Evolutionary conservation across 2,888 invertebrate genomes (phyloP), one percentile per base, ranked within the genome.

Genomic region (Cryptus armator): DNA sequence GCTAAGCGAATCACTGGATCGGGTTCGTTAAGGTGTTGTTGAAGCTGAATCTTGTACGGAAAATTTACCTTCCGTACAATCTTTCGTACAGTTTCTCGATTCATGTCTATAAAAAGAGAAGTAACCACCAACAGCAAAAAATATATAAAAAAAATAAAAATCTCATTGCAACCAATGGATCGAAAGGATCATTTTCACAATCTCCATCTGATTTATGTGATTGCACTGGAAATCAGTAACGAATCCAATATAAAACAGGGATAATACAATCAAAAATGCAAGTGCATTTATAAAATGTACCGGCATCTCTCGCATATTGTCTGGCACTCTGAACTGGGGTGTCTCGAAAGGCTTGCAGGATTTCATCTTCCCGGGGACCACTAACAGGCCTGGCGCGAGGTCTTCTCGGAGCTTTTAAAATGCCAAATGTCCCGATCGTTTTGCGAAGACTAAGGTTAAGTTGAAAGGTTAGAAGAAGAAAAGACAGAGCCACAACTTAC

Each of bases 291-390:
- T 24, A 2, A 24, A 51, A 16, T 16, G 29, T 68, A 48, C 29
- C 48, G 12, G 14, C 3, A 0, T 68, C 48, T 48, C 68, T 46
- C 10, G 68, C 46, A 14, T 48, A 24, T 12, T 14, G 12, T 51
- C 68, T 16, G 29, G 24, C 68, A 14, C 51, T 68, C 43, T 68
- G 48, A 24, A 68, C 29, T 10, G 48, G 68, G 3, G 46, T 46
- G 24, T 68, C 43, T 4, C 43, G 43, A 48, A 68, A 48, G 2
- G 48, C 24, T 6, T 14, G 14, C 3, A 68, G 16, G 10, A 68
- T 51, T 4, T 44, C 44, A 29, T 7, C 14, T 44, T 16, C 14
- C 2, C 68, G 43, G 19, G 68, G 48, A 7, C 48, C 32, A n/a
- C 14, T 16, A 5, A 71, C 68, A 24, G 68, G 68, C 29, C 48